Base-by-base conservation (phyloP, 2,113 vertebrate species). In the Halichoeres trimaculatus region DNA sequence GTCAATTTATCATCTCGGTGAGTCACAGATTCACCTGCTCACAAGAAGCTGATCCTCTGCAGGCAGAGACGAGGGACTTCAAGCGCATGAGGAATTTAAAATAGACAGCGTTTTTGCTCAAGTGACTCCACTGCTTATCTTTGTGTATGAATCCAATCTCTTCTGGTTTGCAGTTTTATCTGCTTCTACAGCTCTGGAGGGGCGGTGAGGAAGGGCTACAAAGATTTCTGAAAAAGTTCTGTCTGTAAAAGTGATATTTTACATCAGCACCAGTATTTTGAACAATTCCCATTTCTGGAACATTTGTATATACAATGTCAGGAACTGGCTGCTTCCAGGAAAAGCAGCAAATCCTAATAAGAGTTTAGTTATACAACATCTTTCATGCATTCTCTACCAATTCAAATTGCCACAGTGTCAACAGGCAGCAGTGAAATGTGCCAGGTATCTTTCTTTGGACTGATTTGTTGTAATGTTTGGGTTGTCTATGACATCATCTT, bases 1-100 rank as follows among this genome's bases (percentile, higher is more conserved):
- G 84, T 85, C 78, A 82, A 78, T 88, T 88, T 83, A 81, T 85
- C 80, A 85, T 84, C 57, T 76, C 60, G 55, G 73, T 54, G 67
- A 83, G 26, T 72, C 71, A 62, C 43, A 83, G 70, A 78, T 76
- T 80, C 76, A 87, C 72, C 84, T 67, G 78, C 72, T 87, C 62
- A 64, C 70, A 67, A 67, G 50, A 71, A n/a, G 85, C 23, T 68
- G 78, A 88, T 76, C 70, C 68, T 85, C 67, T 74, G 53, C 84
- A 52, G 68, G 51, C 64, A 14, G 53, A 35, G 47, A 74, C 40
- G 47, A 47, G 40, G 74, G 47, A 68, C 30, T 57, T 74, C 65
- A 36, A 23, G 47, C 59, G 54, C 68, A 54, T 52, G 16, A 80
- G 72, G 69, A 76, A 81, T 84, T 78, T 83, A 56, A 83, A 87